A percentile compares a stretch with the other conserved stretches of the same genome.
phyloP scores from a whole-genome alignment of 1,140 invertebrate genomes.

The Archivesica marissinica region DNA sequence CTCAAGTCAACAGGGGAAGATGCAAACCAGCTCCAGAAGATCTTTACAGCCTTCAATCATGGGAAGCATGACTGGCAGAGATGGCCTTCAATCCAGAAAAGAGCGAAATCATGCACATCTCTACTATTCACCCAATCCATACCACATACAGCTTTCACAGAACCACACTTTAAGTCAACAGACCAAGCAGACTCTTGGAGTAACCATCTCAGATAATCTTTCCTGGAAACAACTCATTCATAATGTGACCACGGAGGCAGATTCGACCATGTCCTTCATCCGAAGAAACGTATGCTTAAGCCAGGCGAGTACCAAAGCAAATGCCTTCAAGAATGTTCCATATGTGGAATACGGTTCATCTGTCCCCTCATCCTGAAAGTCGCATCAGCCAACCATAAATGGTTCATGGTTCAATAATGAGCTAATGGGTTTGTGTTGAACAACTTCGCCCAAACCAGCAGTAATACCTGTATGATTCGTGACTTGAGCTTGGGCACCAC shows the following conservation, averaged over 20 bases:
- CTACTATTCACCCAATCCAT: not conserved
- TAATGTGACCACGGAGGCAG: constrained; percentile 8
- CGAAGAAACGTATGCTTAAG: constrained; percentile 2
- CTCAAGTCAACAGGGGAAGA: too few species aligned
- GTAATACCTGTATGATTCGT: not conserved
- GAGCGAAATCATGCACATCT: not conserved
- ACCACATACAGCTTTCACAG: not conserved
- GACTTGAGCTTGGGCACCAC: not conserved
- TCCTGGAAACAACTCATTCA: constrained; percentile 7
- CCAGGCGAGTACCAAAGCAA: not conserved
- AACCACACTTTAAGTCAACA: not conserved
- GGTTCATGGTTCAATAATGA: not conserved
- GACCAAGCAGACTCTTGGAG: not conserved
- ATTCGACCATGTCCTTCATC: constrained; percentile 43
- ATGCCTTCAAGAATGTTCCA: not conserved
- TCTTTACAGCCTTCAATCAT: too few species aligned
- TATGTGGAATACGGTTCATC: not conserved
- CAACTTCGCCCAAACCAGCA: not conserved
- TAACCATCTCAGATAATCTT: not conserved
- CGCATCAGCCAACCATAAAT: not conserved
- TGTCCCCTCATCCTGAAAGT: not conserved
- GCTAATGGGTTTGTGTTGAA: constrained; percentile 2
- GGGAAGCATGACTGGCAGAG: too few species aligned
- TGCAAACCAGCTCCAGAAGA: too few species aligned
- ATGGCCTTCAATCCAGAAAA: not conserved